These are phyloP conservation scores for Palaemon carinicauda DNA, from an alignment of 1,140 invertebrate genomes.

Conservation along the genomic window DNA sequence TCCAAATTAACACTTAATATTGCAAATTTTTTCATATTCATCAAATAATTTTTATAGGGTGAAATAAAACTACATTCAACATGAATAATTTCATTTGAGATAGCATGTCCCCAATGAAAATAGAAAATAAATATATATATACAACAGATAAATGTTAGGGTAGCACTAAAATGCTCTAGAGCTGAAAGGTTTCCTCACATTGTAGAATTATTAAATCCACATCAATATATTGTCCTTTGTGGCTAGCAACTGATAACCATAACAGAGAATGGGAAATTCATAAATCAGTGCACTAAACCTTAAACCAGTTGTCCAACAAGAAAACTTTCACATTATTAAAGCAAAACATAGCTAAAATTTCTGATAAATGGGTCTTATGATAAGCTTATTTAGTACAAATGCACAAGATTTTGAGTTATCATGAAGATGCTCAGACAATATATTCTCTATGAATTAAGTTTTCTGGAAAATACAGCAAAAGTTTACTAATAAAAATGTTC, in stretches of 20 bases:
- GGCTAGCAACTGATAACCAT: background rate
- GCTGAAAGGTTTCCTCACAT: conserved; percentile 21
- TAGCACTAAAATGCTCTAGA: conserved; percentile 33
- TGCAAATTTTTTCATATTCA: too few species aligned
- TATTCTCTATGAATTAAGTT: too few species aligned
- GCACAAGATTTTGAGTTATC: too few species aligned
- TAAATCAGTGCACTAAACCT: background rate
- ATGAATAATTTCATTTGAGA: conserved; percentile 35
- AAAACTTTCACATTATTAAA: too few species aligned
- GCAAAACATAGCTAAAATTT: too few species aligned
- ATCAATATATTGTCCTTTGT: background rate
- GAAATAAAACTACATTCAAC: conserved; percentile 18
- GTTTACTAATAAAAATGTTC: background rate
- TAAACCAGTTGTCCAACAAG: too few species aligned
- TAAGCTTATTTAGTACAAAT: too few species aligned
- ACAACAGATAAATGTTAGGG: conserved; percentile 37
- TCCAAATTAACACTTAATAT: too few species aligned
- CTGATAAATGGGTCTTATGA: too few species aligned
- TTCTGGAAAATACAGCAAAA: background rate
- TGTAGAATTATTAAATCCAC: conserved; percentile 12
- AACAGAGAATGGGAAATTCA: background rate
- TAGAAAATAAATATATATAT: conserved; percentile 43
- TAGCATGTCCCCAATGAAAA: conserved; percentile 37
- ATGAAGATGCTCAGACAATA: too few species aligned
- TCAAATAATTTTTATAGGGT: too few species aligned